Evolutionary conservation across 2,113 vertebrate species (phyloP).

Genomic region (Pimephales promelas): DNA sequence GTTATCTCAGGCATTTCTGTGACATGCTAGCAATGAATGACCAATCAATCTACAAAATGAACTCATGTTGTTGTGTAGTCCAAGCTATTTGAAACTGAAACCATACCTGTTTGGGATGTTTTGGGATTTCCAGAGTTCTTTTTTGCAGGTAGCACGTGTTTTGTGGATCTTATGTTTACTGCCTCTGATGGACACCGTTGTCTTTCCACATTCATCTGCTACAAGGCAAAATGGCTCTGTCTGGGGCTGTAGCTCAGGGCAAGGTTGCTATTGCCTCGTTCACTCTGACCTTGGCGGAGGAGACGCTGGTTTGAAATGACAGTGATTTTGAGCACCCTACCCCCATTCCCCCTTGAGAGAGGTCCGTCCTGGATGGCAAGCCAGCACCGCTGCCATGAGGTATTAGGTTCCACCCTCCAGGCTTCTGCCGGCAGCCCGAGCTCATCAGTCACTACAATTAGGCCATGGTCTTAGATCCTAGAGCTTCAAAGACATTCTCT

Average conservation of each 20-base stretch:
- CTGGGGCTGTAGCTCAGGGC: slow-evolving; percentile 32
- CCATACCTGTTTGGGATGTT: neutral
- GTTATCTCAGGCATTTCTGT: slow-evolving; percentile 3
- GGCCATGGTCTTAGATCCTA: slow-evolving; percentile 73
- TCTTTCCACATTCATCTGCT: slow-evolving; percentile 41
- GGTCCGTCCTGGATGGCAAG: slow-evolving; percentile 52
- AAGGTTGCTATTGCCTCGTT: slow-evolving; percentile 58
- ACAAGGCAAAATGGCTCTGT: slow-evolving; percentile 6
- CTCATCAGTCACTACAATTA: slow-evolving; percentile 78
- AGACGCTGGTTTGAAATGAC: slow-evolving; percentile 69
- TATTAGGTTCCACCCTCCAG: slow-evolving; percentile 64
- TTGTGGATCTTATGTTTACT: neutral
- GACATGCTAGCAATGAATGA: neutral
- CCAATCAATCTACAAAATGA: slow-evolving; percentile 10
- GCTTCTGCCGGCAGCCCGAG: slow-evolving; percentile 69
- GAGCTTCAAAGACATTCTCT: slow-evolving; percentile 55
- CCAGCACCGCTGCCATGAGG: slow-evolving; percentile 57
- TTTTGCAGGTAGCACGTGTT: neutral
- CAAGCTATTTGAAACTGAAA: neutral
- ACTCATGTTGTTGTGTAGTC: neutral
- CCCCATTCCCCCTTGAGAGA: slow-evolving; percentile 53
- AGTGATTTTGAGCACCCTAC: slow-evolving; percentile 65
- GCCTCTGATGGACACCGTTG: neutral
- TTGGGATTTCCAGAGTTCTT: neutral
- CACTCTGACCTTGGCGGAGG: slow-evolving; percentile 67